Percentiles rank a stretch among this genome's conserved stretches.
Evolutionary conservation across 2,888 invertebrate species (phyloP).

Genomic region (Caenorhabditis panamensis): DNA sequence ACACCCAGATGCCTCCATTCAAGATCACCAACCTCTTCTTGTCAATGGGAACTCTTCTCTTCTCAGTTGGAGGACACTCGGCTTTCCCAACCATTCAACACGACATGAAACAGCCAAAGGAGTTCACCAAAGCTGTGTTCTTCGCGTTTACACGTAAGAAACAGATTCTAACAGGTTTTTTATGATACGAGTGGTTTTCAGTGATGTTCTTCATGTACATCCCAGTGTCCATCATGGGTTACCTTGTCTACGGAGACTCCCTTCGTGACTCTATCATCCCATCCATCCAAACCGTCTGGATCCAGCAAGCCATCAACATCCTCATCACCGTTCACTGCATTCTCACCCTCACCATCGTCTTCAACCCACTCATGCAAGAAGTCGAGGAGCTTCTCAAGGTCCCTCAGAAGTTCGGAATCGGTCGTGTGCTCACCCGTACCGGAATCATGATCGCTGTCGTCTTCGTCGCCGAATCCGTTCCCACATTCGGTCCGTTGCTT

Average conservation of each 20-base stretch:
- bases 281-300: conserved; percentile 72
- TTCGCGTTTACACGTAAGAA: conserved; percentile 75
- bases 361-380: conserved; percentile 79
- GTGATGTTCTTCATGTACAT: conserved; percentile 77
- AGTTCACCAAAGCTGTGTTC: conserved; percentile 75
- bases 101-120: conserved; percentile 78
- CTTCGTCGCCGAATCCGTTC: conserved; percentile 79
- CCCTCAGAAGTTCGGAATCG: conserved; percentile 73
- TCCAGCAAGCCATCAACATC: conserved; percentile 77
- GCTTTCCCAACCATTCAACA: conserved; percentile 80
- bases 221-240: conserved; percentile 77
- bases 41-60: conserved; percentile 79
- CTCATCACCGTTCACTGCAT: conserved; percentile 79
- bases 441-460: conserved; percentile 74
- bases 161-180: background rate
- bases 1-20: conserved; percentile 67
- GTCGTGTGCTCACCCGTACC: conserved; percentile 73
- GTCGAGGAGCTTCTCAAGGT: conserved; percentile 77
- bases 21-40: conserved; percentile 75
- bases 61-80: conserved; percentile 78
- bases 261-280: conserved; percentile 76
- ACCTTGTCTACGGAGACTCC: conserved; percentile 74
- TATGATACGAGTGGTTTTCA: conserved; percentile 48
- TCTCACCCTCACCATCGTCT: conserved; percentile 77
- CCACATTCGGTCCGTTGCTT: conserved; percentile 78